Percentiles rank a stretch among this genome's conserved stretches.
Conservation (phyloP, 1,140 invertebrate genomes). For the Drosophila varians region DNA sequence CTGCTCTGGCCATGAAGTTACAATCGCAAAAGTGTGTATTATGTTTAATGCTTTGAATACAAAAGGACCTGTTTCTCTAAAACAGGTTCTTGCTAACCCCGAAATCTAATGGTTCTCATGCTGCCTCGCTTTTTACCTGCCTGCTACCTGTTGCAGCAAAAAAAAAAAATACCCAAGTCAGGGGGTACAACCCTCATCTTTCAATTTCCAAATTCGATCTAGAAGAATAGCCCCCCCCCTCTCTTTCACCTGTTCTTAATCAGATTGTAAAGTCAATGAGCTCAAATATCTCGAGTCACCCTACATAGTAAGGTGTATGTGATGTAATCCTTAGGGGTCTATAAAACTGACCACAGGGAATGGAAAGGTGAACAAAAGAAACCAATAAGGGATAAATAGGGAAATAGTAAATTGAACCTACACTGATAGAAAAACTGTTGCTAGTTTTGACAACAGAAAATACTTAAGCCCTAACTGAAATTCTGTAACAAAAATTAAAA, state of each 20-base stretch:
- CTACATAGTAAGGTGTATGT: conserved; percentile 4
- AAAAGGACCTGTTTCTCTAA: conserved; percentile 4
- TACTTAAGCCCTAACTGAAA: too few species aligned
- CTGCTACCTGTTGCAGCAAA: not conserved
- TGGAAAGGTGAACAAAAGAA: not conserved
- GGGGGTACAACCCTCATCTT: not conserved
- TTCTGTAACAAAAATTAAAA: too few species aligned
- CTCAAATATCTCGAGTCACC: conserved; percentile 28
- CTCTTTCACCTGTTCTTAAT: conserved; percentile 39
- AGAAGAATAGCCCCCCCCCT: not conserved
- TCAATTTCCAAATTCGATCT: not conserved
- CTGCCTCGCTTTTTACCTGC: not conserved
- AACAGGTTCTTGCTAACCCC: not conserved
- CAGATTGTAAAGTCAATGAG: conserved; percentile 73
- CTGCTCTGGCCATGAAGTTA: not conserved
- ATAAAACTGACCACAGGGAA: conserved; percentile 1
- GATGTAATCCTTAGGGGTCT: conserved; percentile 21
- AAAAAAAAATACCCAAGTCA: not conserved
- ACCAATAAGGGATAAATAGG: not conserved
- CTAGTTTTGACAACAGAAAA: too few species aligned
- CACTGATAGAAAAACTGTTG: too few species aligned
- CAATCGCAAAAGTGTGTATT: not conserved
- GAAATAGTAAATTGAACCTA: too few species aligned
- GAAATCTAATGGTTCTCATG: conserved; percentile 7
- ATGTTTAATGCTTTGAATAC: not conserved